phyloP scores from a whole-genome alignment of 2,888 invertebrate genomes.

The Philereme transversata region DNA sequence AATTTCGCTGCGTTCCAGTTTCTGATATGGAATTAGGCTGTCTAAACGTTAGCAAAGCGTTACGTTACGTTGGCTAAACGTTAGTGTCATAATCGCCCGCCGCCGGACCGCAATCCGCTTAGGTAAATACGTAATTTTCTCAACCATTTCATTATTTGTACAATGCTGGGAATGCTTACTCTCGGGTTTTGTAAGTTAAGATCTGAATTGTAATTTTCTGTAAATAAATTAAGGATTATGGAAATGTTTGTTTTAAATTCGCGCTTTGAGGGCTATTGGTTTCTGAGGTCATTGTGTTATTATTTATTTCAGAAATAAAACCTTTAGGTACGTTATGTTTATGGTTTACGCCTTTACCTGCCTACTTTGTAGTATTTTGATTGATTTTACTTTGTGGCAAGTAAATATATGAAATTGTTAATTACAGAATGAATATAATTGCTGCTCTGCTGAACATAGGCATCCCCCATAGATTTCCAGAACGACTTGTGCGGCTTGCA shows the following conservation, averaged over 20 bases:
- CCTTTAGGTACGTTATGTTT: no score
- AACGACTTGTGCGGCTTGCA: no score
- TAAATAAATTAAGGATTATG: conserved; percentile 17
- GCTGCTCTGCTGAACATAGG: no score
- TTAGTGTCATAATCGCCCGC: conserved; percentile 40
- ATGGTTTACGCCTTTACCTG: no score
- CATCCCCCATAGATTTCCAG: no score
- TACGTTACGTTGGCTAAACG: conserved; percentile 22
- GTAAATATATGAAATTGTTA: no score
- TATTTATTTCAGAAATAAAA: no score
- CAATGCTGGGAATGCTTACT: conserved; percentile 20
- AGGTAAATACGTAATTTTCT: conserved; percentile 36
- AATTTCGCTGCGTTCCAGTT: conserved; percentile 47
- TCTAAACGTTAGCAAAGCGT: conserved; percentile 3
- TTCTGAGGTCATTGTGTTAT: no score
- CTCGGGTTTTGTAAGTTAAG: conserved; percentile 16
- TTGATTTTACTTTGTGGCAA: no score
- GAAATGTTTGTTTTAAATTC: conserved; percentile 8
- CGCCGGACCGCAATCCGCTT: conserved; percentile 35
- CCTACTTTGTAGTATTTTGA: no score
- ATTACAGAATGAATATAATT: no score
- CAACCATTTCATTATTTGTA: conserved; percentile 27
- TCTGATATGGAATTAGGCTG: conserved; percentile 44
- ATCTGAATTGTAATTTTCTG: conserved; percentile 15
- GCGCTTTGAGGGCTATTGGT: neutral